Percentiles rank a stretch among this genome's conserved stretches.
Conservation (phyloP, 2,113 vertebrate species). For the Sinocyclocheilus anshuiensis region DNA sequence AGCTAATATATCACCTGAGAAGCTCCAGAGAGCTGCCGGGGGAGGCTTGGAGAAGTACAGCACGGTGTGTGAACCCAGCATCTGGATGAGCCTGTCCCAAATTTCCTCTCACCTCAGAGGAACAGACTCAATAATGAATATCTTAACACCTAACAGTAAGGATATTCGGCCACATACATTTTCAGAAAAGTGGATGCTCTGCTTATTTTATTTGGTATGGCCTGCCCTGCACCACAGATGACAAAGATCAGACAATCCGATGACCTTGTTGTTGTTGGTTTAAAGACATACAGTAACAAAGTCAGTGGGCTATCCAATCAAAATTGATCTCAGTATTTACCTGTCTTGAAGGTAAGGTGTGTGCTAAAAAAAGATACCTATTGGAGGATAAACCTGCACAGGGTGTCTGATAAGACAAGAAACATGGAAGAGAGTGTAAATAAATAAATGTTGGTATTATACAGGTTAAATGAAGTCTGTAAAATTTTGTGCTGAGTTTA, state of each 20-base stretch:
- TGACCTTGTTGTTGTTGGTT: background rate
- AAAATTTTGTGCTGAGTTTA: background rate
- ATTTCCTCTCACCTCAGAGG: constrained; percentile 42
- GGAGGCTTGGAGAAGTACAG: constrained; percentile 33
- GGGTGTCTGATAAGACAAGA: background rate
- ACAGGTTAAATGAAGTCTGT: background rate
- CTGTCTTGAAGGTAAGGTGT: background rate
- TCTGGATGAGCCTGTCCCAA: constrained; percentile 44
- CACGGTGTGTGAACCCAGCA: constrained; percentile 22
- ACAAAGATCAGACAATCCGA: background rate
- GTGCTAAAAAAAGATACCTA: background rate
- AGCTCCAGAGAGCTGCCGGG: constrained; percentile 36
- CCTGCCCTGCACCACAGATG: too few relatives aligned
- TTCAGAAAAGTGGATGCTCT: background rate
- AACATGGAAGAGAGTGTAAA: background rate
- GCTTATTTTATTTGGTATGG: background rate
- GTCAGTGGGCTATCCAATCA: background rate
- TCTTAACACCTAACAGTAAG: constrained; percentile 33
- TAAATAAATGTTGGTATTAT: background rate
- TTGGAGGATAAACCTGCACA: background rate
- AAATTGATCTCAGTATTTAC: background rate
- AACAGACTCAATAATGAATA: constrained; percentile 56
- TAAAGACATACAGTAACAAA: background rate
- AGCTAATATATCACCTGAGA: constrained; percentile 54
- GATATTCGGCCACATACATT: constrained; percentile 40